These are phyloP conservation scores for Pogonognathellus flavescens DNA, from an alignment of 1,140 invertebrate species.

Conservation along the genomic window DNA sequence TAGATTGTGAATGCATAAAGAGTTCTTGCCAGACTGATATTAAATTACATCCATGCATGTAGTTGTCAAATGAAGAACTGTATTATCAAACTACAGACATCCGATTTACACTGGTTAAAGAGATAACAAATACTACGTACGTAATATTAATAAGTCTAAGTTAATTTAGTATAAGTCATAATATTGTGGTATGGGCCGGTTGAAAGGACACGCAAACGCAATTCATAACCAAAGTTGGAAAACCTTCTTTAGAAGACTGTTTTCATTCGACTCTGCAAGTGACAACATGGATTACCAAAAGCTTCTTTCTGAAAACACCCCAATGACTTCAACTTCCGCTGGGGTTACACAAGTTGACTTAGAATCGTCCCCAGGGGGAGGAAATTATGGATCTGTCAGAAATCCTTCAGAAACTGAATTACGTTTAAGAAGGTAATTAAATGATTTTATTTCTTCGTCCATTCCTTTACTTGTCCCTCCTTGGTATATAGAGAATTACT, in stretches of 20 bases:
- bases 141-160: neutral
- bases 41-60: too few relatives aligned
- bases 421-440: constrained; percentile 6
- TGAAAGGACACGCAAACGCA: constrained; percentile 10
- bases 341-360: constrained; percentile 25
- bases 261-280: constrained; percentile 6
- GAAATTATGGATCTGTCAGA: constrained; percentile 34
- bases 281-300: constrained; percentile 35
- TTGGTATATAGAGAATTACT: too few relatives aligned
- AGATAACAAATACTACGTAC: neutral
- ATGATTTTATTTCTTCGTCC: neutral
- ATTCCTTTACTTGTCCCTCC: too few relatives aligned
- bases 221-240: neutral
- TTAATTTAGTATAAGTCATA: too few relatives aligned
- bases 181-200: too few relatives aligned
- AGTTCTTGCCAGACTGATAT: too few relatives aligned
- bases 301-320: constrained; percentile 23
- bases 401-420: constrained; percentile 7
- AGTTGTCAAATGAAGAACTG: neutral
- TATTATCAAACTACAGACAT: neutral
- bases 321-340: neutral
- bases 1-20: too few relatives aligned
- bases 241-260: constrained; percentile 25
- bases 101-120: neutral
- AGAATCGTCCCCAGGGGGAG: neutral